Evolutionary conservation across 2,797 vertebrate genomes (phyloP).

Genomic region (Etheostoma perlongum): DNA sequence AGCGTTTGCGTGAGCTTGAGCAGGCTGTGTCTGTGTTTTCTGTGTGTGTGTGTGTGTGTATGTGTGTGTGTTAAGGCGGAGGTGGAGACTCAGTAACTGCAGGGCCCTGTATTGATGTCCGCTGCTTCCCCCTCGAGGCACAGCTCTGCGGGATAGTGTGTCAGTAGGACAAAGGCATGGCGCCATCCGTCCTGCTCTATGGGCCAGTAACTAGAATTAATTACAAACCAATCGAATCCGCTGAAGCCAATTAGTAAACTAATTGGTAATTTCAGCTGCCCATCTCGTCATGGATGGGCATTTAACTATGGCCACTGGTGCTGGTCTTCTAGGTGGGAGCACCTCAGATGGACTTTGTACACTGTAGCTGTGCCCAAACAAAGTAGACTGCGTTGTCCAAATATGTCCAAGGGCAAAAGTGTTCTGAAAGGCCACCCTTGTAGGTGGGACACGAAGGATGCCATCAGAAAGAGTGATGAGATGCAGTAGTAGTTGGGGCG

Average conservation of each 20-base stretch:
- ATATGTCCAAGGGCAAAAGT: not conserved
- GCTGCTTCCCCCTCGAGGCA: conserved; percentile 78
- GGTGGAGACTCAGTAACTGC: conserved; percentile 77
- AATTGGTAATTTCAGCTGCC: conserved; percentile 97
- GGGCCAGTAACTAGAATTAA: conserved; percentile 93
- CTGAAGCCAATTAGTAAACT: conserved; percentile 95
- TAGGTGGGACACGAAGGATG: not conserved
- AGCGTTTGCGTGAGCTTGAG: conserved; percentile 48
- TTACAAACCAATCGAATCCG: conserved; percentile 95
- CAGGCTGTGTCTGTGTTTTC: conserved; percentile 34
- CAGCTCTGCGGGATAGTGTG: conserved; percentile 88
- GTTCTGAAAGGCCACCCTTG: not conserved
- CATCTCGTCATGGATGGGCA: conserved; percentile 82
- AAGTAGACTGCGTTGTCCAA: conserved; percentile 5
- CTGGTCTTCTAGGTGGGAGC: conserved; percentile 65
- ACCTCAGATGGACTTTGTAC: conserved; percentile 86
- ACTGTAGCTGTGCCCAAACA: conserved; percentile 76
- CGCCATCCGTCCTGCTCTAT: conserved; percentile 92
- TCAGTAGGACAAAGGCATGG: conserved; percentile 95
- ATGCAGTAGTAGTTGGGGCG: not conserved
- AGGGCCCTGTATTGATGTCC: conserved; percentile 84
- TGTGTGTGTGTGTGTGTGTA: conserved; percentile 38
- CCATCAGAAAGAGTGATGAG: not conserved
- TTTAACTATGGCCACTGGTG: conserved; percentile 65
- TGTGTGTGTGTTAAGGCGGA: conserved; percentile 57